Conservation (phyloP, 1,140 invertebrate genomes). For the Araneus ventricosus region DNA sequence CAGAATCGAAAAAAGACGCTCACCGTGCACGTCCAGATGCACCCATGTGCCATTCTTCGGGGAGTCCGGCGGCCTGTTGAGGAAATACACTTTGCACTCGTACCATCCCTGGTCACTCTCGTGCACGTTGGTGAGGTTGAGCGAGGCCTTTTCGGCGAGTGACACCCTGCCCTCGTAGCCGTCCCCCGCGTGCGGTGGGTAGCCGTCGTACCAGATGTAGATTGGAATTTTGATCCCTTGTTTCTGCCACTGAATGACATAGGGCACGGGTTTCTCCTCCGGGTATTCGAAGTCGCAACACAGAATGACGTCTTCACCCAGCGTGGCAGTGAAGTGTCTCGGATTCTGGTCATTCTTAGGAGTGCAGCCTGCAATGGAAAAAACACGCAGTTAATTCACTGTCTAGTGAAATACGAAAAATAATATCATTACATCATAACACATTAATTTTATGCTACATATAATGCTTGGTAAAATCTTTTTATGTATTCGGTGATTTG, state of each 20-base stretch:
- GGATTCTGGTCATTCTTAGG: slow-evolving; percentile 78
- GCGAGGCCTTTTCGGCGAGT: slow-evolving; percentile 91
- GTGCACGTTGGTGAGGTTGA: slow-evolving; percentile 95
- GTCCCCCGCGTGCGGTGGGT: slow-evolving; percentile 95
- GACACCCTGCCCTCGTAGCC: slow-evolving; percentile 95
- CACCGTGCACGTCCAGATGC: slow-evolving; percentile 96
- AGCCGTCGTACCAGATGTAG: slow-evolving; percentile 98
- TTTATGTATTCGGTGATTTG: too few relatives aligned
- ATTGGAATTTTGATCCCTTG: slow-evolving; percentile 92
- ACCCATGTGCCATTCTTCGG: slow-evolving; percentile 97
- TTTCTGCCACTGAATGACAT: slow-evolving; percentile 98
- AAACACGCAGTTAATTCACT: not conserved
- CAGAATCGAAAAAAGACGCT: too few relatives aligned
- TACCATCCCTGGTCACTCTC: slow-evolving; percentile 98
- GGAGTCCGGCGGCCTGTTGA: slow-evolving; percentile 94
- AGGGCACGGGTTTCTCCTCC: slow-evolving; percentile 94
- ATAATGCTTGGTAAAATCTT: too few relatives aligned
- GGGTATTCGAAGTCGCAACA: slow-evolving; percentile 98
- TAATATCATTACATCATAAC: too few relatives aligned
- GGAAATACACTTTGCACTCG: slow-evolving; percentile 97
- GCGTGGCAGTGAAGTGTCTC: slow-evolving; percentile 95
- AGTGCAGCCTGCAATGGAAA: not conserved
- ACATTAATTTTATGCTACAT: too few relatives aligned
- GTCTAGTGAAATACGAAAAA: too few relatives aligned
- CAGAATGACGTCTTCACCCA: slow-evolving; percentile 96